Conservation (phyloP, 2,888 invertebrate species). For the Acronicta psi region DNA sequence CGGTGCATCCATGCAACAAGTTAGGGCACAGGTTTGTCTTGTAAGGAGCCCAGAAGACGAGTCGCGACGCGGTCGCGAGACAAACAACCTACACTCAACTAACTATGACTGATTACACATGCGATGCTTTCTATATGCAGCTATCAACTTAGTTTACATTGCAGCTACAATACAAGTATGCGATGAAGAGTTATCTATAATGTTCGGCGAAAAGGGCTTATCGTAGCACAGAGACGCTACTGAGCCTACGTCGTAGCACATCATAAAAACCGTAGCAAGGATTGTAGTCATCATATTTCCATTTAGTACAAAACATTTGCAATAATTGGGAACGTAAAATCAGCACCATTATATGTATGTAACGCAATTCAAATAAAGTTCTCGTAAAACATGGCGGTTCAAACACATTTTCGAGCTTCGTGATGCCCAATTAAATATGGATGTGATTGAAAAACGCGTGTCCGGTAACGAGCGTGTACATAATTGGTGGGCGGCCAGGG, state of each 20-base stretch:
- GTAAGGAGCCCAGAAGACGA: constrained; percentile 78
- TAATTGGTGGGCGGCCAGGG: constrained; percentile 86
- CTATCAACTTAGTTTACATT: neutral
- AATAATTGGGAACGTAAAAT: constrained; percentile 45
- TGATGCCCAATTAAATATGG: constrained; percentile 89
- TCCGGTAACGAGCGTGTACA: constrained; percentile 89
- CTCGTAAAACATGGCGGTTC: constrained; percentile 82
- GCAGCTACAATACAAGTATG: neutral
- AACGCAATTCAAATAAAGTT: constrained; percentile 75
- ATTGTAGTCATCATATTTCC: no score
- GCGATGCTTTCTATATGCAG: constrained; percentile 1
- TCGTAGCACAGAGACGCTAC: constrained; percentile 33
- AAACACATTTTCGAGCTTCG: constrained; percentile 86
- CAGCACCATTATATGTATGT: constrained; percentile 52
- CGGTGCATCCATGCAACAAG: constrained; percentile 88
- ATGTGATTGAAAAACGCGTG: constrained; percentile 90
- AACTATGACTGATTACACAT: constrained; percentile 7
- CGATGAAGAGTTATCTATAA: neutral
- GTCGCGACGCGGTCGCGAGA: constrained; percentile 55
- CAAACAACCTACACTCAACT: constrained; percentile 28
- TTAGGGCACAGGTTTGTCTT: constrained; percentile 83
- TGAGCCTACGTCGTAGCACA: constrained; percentile 41
- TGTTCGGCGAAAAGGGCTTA: constrained; percentile 9
- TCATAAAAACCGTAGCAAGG: constrained; percentile 35
- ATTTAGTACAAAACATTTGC: constrained; percentile 27